Evolutionary conservation across 2,113 vertebrate genomes (phyloP).

Genomic region (Turnix velox): DNA sequence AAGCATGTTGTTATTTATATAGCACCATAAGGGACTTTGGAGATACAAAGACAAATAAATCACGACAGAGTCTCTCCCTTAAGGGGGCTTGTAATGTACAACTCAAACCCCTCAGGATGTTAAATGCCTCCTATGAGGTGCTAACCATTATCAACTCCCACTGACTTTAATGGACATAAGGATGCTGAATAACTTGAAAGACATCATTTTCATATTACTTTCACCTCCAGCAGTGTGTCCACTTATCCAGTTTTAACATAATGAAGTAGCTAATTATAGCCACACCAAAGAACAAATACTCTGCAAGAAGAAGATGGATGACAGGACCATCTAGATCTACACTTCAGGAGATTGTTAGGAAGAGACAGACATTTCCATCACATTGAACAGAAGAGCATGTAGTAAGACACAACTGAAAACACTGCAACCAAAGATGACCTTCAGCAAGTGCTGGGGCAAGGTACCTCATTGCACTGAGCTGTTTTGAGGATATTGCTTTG

Average conservation of each 20-base stretch:
- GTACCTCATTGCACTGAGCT: accelerated
- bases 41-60: constrained; percentile 39
- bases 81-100: neutral
- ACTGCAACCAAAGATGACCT: neutral
- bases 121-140: constrained; percentile 8
- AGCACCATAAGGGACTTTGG: neutral
- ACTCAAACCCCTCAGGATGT: neutral
- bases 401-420: neutral
- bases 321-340: neutral
- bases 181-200: constrained; percentile 8
- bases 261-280: neutral
- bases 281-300: neutral
- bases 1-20: constrained; percentile 12
- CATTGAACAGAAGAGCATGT: neutral
- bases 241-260: neutral
- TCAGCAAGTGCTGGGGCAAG: neutral
- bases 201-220: neutral
- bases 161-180: neutral
- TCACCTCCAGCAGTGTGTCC: neutral
- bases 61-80: neutral
- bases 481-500: neutral
- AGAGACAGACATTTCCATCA: neutral
- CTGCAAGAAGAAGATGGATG: neutral
- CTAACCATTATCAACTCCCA: constrained; percentile 23
- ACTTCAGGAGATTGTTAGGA: neutral